Evolutionary conservation across 2,888 invertebrate species (phyloP).

Genomic region (Trisateles emortualis): DNA sequence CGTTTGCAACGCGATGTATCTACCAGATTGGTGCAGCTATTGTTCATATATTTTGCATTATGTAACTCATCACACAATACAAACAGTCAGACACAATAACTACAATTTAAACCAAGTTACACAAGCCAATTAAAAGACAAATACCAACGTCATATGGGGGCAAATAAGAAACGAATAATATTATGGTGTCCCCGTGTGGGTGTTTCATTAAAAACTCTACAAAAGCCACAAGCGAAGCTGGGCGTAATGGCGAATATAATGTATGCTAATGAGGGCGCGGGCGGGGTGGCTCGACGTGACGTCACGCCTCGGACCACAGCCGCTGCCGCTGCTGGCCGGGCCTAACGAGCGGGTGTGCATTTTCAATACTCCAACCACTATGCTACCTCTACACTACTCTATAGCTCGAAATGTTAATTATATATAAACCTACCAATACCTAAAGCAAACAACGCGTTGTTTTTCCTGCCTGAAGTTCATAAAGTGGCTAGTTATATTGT

Average conservation of each 20-base stretch:
- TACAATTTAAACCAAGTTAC: neutral
- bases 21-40: conserved; percentile 13
- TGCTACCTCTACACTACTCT: conserved; percentile 44
- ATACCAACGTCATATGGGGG: conserved; percentile 39
- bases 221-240: conserved; percentile 74
- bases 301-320: conserved; percentile 83
- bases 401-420: conserved; percentile 33
- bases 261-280: conserved; percentile 84
- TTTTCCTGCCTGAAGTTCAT: conserved; percentile 12
- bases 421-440: neutral
- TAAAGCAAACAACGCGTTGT: neutral
- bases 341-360: conserved; percentile 82
- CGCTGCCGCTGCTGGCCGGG: conserved; percentile 61
- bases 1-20: conserved; percentile 41
- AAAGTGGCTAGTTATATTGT: conserved; percentile 21
- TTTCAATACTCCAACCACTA: conserved; percentile 73
- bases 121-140: conserved; percentile 40
- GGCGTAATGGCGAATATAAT: conserved; percentile 83
- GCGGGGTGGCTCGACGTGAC: conserved; percentile 77
- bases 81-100: neutral
- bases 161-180: conserved; percentile 55
- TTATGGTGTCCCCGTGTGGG: conserved; percentile 54
- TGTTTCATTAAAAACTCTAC: conserved; percentile 75
- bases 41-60: conserved; percentile 11
- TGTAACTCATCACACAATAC: neutral